Conservation (phyloP, 2,113 vertebrate species). For the Leptosomus discolor region DNA sequence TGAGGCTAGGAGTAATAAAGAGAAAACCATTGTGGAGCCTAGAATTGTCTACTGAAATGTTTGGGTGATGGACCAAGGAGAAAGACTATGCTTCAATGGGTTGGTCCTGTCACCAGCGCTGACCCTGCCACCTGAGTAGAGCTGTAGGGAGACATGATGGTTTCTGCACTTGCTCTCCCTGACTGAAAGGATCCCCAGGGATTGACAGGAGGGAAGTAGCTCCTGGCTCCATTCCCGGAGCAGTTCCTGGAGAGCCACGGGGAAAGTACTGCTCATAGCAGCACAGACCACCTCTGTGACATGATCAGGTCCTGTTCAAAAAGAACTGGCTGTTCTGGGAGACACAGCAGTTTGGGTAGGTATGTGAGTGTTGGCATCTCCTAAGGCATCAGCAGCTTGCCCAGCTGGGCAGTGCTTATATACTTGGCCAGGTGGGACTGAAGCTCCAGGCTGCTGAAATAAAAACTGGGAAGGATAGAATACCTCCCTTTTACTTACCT, state of each 20-base stretch:
- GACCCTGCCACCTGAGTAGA: neutral
- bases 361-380: neutral
- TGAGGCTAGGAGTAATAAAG: neutral
- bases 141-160: accelerated
- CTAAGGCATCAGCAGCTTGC: neutral
- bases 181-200: neutral
- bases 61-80: neutral
- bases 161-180: neutral
- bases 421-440: neutral
- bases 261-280: neutral
- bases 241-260: neutral
- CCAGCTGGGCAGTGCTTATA: neutral
- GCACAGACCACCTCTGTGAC: neutral
- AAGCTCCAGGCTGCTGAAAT: neutral
- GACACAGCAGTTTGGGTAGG: neutral
- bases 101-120: neutral
- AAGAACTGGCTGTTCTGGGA: neutral
- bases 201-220: neutral
- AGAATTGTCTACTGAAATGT: neutral
- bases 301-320: neutral
- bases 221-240: neutral
- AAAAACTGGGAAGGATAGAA: neutral
- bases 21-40: neutral
- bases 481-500: neutral
- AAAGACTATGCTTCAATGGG: accelerated